Evolutionary conservation across 1,140 invertebrate genomes (phyloP).

Genomic region (Sitobion miscanthi): DNA sequence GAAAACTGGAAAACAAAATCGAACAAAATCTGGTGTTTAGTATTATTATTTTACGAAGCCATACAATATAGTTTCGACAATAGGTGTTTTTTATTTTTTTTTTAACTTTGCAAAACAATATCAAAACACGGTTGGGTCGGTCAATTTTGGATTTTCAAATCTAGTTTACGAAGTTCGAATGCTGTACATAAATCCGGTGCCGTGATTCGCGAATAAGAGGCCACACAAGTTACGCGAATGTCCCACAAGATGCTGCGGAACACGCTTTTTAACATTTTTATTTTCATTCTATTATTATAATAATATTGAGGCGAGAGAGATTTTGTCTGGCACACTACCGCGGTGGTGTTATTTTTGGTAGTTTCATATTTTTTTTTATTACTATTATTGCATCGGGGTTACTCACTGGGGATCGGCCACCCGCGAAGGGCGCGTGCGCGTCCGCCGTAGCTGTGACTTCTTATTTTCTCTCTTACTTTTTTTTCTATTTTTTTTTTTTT

Average conservation of each 20-base stretch:
- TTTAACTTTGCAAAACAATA: not conserved
- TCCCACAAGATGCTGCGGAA: not conserved
- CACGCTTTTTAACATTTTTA: not conserved
- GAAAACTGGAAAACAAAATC: too few relatives aligned
- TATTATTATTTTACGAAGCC: too few relatives aligned
- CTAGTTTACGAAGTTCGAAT: not conserved
- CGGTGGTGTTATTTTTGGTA: not conserved
- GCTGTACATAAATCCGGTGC: not conserved
- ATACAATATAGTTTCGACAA: too few relatives aligned
- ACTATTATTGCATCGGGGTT: not conserved
- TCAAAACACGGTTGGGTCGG: not conserved
- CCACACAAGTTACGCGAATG: not conserved
- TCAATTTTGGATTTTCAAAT: not conserved
- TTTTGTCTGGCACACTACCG: not conserved
- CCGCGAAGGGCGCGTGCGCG: not conserved
- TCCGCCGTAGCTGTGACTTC: not conserved
- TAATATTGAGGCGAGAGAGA: not conserved
- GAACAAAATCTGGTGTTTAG: too few relatives aligned
- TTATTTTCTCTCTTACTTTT: not conserved
- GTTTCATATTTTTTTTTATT: not conserved
- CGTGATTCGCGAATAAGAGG: not conserved
- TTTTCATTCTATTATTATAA: not conserved
- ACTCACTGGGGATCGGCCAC: not conserved
- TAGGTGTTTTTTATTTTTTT: too few relatives aligned
- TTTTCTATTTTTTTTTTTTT: not conserved